Evolutionary conservation across 2,888 invertebrate genomes (phyloP).

Genomic region (Troides helena): DNA sequence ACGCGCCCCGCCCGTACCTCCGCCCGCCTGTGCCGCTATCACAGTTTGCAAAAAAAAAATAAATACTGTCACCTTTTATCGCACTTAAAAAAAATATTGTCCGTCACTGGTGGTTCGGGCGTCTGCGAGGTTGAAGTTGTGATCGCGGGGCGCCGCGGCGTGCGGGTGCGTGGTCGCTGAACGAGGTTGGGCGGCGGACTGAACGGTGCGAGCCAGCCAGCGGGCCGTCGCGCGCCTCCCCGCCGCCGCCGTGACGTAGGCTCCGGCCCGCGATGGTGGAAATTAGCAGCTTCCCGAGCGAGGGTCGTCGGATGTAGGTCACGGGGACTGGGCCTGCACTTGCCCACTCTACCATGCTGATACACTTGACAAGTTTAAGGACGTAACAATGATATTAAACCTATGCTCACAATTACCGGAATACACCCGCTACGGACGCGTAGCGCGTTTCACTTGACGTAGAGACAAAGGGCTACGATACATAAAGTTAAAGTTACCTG

Average conservation of each 20-base stretch:
- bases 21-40: constrained; percentile 66
- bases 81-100: constrained; percentile 57
- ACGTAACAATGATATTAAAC: constrained; percentile 67
- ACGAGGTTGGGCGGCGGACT: constrained; percentile 71
- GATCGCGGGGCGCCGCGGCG: constrained; percentile 44
- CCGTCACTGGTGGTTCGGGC: constrained; percentile 60
- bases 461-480: constrained; percentile 23
- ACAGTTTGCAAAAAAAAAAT: constrained; percentile 56
- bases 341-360: constrained; percentile 71
- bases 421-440: constrained; percentile 36
- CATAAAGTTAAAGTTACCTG: constrained; percentile 3
- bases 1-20: constrained; percentile 75
- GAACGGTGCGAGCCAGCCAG: constrained; percentile 59
- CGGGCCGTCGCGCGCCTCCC: constrained; percentile 53
- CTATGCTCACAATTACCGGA: constrained; percentile 35
- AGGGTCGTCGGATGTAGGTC: constrained; percentile 78
- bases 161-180: constrained; percentile 57
- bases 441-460: constrained; percentile 31
- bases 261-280: constrained; percentile 70
- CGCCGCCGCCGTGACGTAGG: constrained; percentile 66
- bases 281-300: constrained; percentile 80
- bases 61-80: constrained; percentile 59
- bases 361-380: constrained; percentile 78
- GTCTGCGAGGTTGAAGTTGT: constrained; percentile 51
- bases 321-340: constrained; percentile 78